Evolutionary conservation across 2,113 vertebrate genomes (phyloP).

Genomic region (Prietella phreatophila): DNA sequence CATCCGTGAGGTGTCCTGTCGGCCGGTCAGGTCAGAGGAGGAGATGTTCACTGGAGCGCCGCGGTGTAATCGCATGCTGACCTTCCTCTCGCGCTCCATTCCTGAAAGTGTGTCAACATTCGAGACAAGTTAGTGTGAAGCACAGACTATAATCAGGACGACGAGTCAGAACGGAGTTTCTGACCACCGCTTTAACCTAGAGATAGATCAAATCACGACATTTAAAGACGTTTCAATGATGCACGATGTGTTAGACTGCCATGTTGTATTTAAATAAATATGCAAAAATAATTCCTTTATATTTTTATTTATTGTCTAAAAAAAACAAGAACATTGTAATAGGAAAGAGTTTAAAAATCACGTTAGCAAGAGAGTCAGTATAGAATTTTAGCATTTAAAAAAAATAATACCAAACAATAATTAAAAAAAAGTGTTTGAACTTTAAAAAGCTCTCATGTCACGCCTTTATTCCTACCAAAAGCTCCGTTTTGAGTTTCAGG

Average conservation of each 20-base stretch:
- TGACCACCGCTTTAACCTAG: background rate
- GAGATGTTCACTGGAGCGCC: slow-evolving; percentile 94
- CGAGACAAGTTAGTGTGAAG: background rate
- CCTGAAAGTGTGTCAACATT: slow-evolving; percentile 62
- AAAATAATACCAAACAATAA: too few species aligned
- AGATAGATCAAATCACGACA: too few species aligned
- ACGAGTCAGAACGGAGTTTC: background rate
- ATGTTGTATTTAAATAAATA: background rate
- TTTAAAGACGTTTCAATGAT: too few species aligned
- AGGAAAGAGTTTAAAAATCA: background rate
- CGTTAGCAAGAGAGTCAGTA: background rate
- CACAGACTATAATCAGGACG: background rate
- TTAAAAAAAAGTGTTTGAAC: too few species aligned
- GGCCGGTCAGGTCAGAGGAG: slow-evolving; percentile 92
- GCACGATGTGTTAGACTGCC: too few species aligned
- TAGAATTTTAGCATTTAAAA: too few species aligned
- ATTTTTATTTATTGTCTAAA: background rate
- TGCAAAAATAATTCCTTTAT: background rate
- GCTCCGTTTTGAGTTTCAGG: too few species aligned
- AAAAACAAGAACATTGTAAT: background rate
- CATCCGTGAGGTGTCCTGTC: slow-evolving; percentile 94
- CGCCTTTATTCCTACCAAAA: too few species aligned
- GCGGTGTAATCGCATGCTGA: slow-evolving; percentile 95
- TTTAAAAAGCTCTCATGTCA: background rate
- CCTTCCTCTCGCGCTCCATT: slow-evolving; percentile 93